Evolutionary conservation across 2,797 vertebrate species (phyloP), one percentile per base, ranked within the genome.

Genomic region (Myiothlypis coronata): DNA sequence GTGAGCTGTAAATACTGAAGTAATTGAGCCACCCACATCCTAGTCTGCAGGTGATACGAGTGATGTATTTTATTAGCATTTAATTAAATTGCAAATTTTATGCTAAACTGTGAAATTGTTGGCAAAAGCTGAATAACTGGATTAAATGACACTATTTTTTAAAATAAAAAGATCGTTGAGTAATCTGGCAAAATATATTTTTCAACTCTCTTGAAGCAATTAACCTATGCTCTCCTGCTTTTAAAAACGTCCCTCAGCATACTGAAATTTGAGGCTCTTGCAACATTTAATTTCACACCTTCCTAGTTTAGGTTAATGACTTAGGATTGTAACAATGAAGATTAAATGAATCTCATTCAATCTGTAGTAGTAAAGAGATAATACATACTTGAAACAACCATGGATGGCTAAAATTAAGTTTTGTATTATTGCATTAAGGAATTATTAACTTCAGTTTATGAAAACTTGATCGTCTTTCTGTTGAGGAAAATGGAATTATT

Each of bases 1-100:
- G 30, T 93, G 92, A 97, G 43, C 80, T 97, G 75, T 93, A 95
- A 83, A 95, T 49, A 79, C 57, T 47, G 94, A 88, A 95, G 75
- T 94, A 96, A 96, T 96, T 95, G 90, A 92, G 90, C 57, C 82
- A 86, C 74, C 60, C 64, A 57, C 71, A 90, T 91, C 56, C 76
- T 83, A 82, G 61, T 85, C 65, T 94, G 67, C 63, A 94, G 89
- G 77, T 92, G 92, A 90, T 96, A 74, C 13, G 35, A 96, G 12
- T 72, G 86, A 96, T 96, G 43, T 78, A 60, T 95, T 95, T 93
- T 95, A 93, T 92, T 96, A 88, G 68, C 65, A 76, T 84, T 76
- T 95, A 94, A 95, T 97, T 95, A 96, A 96, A 91, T 94, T 91
- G 92, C 77, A 93, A 92, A 91, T 97, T 50, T 92, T 96, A 92